Evolutionary conservation across 2,113 vertebrate species (phyloP), one percentile per base, ranked within the genome.

Genomic region (Callithrix jacchus): DNA sequence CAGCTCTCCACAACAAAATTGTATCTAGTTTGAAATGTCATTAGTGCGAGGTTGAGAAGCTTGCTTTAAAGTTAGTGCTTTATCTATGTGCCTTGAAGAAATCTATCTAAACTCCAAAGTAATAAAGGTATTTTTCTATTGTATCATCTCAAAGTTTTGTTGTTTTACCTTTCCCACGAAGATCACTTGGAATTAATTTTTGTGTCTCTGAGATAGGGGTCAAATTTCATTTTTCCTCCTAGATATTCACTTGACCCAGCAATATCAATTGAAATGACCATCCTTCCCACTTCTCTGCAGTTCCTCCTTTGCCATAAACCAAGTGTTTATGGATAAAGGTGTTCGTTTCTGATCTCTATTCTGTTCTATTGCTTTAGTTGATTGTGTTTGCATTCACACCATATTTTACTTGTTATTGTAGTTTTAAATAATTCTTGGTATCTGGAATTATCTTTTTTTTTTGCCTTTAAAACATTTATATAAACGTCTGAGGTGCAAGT

Each of bases 371-470:
- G 37, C 47, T 68, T 16, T 80, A 85, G n/a, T 47, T 92, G n/a
- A 61, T 71, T 66, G 20, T 47, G 10, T 92, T 84, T 96, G 74
- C 40, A 49, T 58, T 20, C 40, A 86, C 14, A 61, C 56, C 49
- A 70, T 32, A 56, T n/a, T 91, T 27, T 71, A 66, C 47, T 92
- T 73, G 79, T 85, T 37, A 74, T 8, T 40, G 21, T 30, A 79
- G 45, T 73, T 92, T 80, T 47, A 96, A 86, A 56, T 85, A 94
- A 89, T 40, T 91, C 45, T 45, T 56, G 49, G 64, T 54, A 40
- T n/a, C 9, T n/a, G 61, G 11, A 64, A 64, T 27, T 27, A 30
- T 64, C 61, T 11, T 30, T 64, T 64, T 61, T 64, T 64, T 64
- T 64, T 27, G 27, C 27, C 61, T 64, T 64, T 64, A 64, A 30